Percentiles rank a stretch among this genome's conserved stretches.
Conservation (phyloP, 2,888 invertebrate species). For the Brenthis hecate region DNA sequence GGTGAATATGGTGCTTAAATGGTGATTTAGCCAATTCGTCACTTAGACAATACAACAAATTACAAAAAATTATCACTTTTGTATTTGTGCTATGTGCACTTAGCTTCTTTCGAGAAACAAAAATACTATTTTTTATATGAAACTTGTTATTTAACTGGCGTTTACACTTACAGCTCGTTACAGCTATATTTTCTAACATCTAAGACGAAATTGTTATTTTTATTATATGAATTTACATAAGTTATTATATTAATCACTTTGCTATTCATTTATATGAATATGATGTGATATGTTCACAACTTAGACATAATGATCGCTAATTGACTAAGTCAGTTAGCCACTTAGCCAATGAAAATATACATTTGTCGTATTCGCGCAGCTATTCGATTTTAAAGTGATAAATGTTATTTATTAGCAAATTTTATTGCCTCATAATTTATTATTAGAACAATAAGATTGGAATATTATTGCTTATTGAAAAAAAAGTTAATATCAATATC, state of each 20-base stretch:
- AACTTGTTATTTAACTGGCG: no score
- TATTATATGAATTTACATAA: no score
- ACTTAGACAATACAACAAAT: conserved; percentile 16
- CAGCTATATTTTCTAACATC: no score
- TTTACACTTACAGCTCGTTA: no score
- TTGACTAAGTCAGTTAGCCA: conserved; percentile 11
- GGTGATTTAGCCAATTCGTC: conserved; percentile 11
- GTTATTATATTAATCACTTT: no score
- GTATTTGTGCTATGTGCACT: conserved; percentile 1
- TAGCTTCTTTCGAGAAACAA: neutral
- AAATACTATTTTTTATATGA: no score
- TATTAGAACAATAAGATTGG: conserved; percentile 10
- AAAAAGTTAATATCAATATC: neutral
- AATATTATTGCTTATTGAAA: conserved; percentile 8
- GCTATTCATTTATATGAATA: no score
- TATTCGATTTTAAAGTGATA: conserved; percentile 9
- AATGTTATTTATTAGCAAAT: conserved; percentile 10
- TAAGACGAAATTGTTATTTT: no score
- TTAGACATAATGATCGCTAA: conserved; percentile 5
- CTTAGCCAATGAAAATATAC: conserved; percentile 6
- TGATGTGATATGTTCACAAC: conserved; percentile 1
- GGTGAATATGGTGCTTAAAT: conserved; percentile 11
- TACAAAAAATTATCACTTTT: neutral
- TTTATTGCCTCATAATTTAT: conserved; percentile 13
- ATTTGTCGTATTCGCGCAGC: conserved; percentile 1